Base-by-base conservation (phyloP, 1,140 invertebrate species). In the Lineus longissimus region DNA sequence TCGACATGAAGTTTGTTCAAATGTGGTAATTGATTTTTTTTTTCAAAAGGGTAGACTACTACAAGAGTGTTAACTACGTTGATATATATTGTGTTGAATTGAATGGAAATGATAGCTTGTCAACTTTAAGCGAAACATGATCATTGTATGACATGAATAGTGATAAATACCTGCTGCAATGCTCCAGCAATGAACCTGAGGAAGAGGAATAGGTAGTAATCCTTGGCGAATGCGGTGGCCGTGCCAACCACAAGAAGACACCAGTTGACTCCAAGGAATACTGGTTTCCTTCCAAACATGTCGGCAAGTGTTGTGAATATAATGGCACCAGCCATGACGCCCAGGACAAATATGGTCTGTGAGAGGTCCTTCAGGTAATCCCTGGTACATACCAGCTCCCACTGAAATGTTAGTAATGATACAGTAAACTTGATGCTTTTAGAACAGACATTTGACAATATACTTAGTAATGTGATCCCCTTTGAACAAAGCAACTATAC, bases 371-470 rank as follows among this genome's bases (percentile, higher is more conserved):
- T 57, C 31, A 75, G 30, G 2, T 62, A 65, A 11, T 59, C 58
- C 40, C 62, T 62, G 27, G 70, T 68, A 59, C 76, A 77, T 0
- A 77, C 74, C 47, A 77, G 57, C 55, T 73, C 68, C 73, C 73
- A 75, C 74, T 77, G 67, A 15, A 63, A 66, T 13, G 58, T 43
- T n/a, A n/a, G n/a, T n/a, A n/a, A n/a, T n/a, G n/a, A n/a, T n/a
- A n/a, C n/a, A n/a, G n/a, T n/a, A n/a, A n/a, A n/a, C n/a, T n/a
- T n/a, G n/a, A n/a, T n/a, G n/a, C n/a, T n/a, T n/a, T n/a, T n/a
- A n/a, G n/a, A n/a, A n/a, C n/a, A n/a, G n/a, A n/a, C n/a, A n/a
- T n/a, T n/a, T n/a, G n/a, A n/a, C n/a, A n/a, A n/a, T n/a, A n/a
- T n/a, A n/a, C n/a, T n/a, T n/a, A n/a, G n/a, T n/a, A n/a, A n/a